These are phyloP conservation scores for Lycodopsis pacificus DNA, from an alignment of 2,797 vertebrate genomes.

Conservation along the genomic window DNA sequence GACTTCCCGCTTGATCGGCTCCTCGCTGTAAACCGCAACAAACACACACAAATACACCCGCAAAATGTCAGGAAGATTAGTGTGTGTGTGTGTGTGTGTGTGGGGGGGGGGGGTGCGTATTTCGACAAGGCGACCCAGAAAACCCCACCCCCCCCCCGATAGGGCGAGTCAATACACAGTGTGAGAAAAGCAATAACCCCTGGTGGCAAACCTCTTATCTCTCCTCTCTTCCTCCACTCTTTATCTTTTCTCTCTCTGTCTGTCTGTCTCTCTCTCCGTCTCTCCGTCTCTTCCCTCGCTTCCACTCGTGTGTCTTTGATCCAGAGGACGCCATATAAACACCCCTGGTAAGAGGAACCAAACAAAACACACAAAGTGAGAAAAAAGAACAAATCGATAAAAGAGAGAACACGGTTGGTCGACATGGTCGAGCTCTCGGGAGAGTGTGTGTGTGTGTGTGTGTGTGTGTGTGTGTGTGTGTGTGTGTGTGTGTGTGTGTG, in stretches of 20 bases:
- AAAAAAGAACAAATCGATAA: constrained; percentile 54
- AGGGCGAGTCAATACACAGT: constrained; percentile 71
- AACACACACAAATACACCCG: neutral
- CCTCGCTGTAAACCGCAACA: constrained; percentile 28
- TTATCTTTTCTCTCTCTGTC: neutral
- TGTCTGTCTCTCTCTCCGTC: neutral
- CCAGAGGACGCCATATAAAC: constrained; percentile 35
- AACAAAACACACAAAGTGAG: constrained; percentile 49
- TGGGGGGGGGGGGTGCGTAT: constrained; percentile 9
- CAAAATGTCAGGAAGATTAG: constrained; percentile 28
- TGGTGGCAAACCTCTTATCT: constrained; percentile 72
- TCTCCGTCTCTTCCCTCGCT: constrained; percentile 19
- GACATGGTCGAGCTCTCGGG: constrained; percentile 22
- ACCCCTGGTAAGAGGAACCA: constrained; percentile 24
- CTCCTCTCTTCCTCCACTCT: constrained; percentile 35
- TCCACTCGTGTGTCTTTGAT: constrained; percentile 42
- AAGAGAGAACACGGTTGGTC: constrained; percentile 37
- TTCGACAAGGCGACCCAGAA: constrained; percentile 32
- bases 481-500: too few species aligned
- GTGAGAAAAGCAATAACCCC: constrained; percentile 74
- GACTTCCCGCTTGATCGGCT: constrained; percentile 48
- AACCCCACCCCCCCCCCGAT: constrained; percentile 41
- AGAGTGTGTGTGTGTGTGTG: neutral
- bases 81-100: constrained; percentile 12
- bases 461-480: neutral